Conservation (phyloP, 2,113 vertebrate species). For the Silurus meridionalis region DNA sequence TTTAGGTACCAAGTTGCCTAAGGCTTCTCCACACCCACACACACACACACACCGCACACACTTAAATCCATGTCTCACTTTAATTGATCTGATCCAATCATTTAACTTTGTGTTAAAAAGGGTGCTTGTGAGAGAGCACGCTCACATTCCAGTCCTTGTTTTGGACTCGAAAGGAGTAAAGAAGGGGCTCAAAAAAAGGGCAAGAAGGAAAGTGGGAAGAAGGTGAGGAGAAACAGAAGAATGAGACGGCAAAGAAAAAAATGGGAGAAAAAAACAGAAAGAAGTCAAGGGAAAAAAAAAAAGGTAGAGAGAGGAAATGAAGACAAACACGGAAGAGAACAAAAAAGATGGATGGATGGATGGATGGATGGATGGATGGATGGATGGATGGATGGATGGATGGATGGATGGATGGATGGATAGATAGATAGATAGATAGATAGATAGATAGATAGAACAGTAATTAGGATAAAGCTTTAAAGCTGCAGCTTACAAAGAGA, state of each 20-base stretch:
- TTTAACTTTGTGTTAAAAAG: conserved; percentile 39
- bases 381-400: not conserved
- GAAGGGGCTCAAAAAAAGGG: not conserved
- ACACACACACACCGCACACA: conserved; percentile 10
- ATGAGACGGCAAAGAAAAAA: not conserved
- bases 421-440: no score
- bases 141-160: not conserved
- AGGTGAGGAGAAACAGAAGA: not conserved
- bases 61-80: not conserved
- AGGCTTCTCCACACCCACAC: conserved; percentile 13
- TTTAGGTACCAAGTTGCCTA: conserved; percentile 53
- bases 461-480: conserved; percentile 55
- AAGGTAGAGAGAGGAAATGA: not conserved
- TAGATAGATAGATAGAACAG: conserved; percentile 41
- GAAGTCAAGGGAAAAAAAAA: no score
- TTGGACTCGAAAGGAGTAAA: not conserved
- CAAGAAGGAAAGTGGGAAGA: not conserved
- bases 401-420: not conserved
- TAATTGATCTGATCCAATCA: not conserved
- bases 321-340: conserved; percentile 15
- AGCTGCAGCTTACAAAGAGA: conserved; percentile 67
- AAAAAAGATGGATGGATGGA: not conserved
- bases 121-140: not conserved
- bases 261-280: not conserved
- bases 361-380: not conserved